A percentile compares a stretch with the other conserved stretches of the same genome.
These are phyloP conservation scores for Benthosema pterotum DNA, from an alignment of 2,797 vertebrate species.

Conservation along the genomic window DNA sequence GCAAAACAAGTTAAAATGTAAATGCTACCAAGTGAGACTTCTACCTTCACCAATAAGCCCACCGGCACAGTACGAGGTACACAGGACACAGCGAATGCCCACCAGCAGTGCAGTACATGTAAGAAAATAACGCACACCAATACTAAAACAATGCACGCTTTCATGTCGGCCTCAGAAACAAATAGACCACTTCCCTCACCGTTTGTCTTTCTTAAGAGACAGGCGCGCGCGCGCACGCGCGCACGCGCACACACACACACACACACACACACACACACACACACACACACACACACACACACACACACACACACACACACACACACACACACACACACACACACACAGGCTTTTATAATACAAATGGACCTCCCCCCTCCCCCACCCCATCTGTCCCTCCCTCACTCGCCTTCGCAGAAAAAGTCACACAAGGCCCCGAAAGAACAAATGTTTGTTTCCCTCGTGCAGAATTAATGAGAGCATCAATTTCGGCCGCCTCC, in stretches of 20 bases:
- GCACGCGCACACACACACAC: not conserved
- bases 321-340: not conserved
- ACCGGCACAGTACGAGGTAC: too few species aligned
- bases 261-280: not conserved
- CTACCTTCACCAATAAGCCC: too few species aligned
- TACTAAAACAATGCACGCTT: too few species aligned
- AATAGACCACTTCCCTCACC: too few species aligned
- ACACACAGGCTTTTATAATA: slow-evolving; percentile 27
- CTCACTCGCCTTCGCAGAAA: slow-evolving; percentile 10
- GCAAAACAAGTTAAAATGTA: too few species aligned
- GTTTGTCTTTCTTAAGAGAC: not conserved
- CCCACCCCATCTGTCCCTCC: not conserved
- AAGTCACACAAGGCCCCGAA: slow-evolving; percentile 64
- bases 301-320: not conserved
- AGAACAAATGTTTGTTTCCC: slow-evolving; percentile 73
- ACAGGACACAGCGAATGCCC: too few species aligned
- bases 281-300: not conserved
- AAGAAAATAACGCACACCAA: too few species aligned
- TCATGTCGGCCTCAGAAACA: too few species aligned
- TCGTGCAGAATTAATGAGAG: slow-evolving; percentile 74
- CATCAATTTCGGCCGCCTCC: slow-evolving; percentile 68
- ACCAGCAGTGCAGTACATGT: too few species aligned
- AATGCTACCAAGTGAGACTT: too few species aligned
- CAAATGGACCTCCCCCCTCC: slow-evolving; percentile 37
- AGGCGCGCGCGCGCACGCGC: not conserved